phyloP scores from a whole-genome alignment of 2,888 invertebrate species.

The Ditula angustiorana region DNA sequence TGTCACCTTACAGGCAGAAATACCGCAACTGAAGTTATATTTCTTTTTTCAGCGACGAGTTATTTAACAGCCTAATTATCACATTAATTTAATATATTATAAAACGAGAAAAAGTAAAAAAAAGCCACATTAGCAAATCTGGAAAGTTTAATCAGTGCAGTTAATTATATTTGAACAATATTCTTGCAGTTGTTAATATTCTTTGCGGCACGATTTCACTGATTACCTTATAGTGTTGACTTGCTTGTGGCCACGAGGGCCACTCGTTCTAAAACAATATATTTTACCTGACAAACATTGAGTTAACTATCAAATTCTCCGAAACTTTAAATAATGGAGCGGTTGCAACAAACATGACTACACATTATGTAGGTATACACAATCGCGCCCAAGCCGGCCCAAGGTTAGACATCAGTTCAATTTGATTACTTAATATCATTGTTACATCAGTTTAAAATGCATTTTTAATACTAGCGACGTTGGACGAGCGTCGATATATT shows the following conservation, averaged over 20 bases:
- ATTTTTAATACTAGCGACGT: slow-evolving; percentile 51
- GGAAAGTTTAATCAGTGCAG: slow-evolving; percentile 14
- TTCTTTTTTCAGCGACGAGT: background rate
- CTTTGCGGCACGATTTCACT: slow-evolving; percentile 1
- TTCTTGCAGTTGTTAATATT: slow-evolving; percentile 12
- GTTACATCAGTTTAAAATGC: slow-evolving; percentile 27
- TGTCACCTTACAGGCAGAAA: background rate
- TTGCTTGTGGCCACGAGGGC: background rate
- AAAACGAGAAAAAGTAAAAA: background rate
- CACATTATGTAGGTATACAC: background rate
- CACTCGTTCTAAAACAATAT: background rate
- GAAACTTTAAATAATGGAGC: background rate
- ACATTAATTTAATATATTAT: slow-evolving; percentile 11
- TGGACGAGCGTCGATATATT: slow-evolving; percentile 49
- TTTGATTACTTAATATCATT: slow-evolving; percentile 25
- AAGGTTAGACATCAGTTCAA: slow-evolving; percentile 21
- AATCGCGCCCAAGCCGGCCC: slow-evolving; percentile 11
- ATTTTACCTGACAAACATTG: background rate
- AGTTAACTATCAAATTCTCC: background rate
- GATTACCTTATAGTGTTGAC: background rate
- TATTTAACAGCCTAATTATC: slow-evolving; percentile 22
- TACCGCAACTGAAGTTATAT: background rate
- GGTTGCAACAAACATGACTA: slow-evolving; percentile 20
- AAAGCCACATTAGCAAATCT: slow-evolving; percentile 16
- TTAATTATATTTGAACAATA: slow-evolving; percentile 22